phyloP scores from a whole-genome alignment of 2,113 vertebrate species.

The Oenanthe oenanthe region DNA sequence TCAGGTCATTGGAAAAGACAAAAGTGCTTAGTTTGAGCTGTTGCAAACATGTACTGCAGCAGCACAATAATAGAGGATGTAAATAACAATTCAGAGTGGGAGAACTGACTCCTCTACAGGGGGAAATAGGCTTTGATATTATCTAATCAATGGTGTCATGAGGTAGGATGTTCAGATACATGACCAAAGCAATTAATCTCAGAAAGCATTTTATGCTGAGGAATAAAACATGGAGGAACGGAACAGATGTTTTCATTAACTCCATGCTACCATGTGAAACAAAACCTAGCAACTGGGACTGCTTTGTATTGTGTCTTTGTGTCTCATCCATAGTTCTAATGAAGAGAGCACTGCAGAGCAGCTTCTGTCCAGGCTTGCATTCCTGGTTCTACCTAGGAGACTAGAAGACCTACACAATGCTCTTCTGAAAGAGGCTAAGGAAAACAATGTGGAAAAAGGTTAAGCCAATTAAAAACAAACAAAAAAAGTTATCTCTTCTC shows the following conservation, averaged over 20 bases:
- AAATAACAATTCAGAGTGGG: neutral
- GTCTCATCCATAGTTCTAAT: neutral
- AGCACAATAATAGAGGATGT: neutral
- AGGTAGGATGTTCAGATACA: neutral
- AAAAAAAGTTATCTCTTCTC: neutral
- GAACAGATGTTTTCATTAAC: neutral
- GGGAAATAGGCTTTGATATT: neutral
- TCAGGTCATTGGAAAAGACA: neutral
- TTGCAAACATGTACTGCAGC: neutral
- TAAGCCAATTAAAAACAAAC: neutral
- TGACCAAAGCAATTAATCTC: neutral
- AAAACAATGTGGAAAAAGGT: neutral
- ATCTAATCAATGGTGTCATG: neutral
- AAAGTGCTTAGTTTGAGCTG: neutral
- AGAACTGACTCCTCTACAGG: neutral
- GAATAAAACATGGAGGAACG: neutral
- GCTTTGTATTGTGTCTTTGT: neutral
- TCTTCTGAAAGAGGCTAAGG: neutral
- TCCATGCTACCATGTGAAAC: neutral
- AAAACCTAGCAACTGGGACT: neutral
- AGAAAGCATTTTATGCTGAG: neutral
- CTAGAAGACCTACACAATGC: neutral
- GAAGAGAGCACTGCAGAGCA: neutral
- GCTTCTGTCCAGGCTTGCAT: neutral
- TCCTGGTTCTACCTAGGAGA: neutral